phyloP scores from a whole-genome alignment of 2,797 vertebrate genomes.

The Sebastes trivittatus region DNA sequence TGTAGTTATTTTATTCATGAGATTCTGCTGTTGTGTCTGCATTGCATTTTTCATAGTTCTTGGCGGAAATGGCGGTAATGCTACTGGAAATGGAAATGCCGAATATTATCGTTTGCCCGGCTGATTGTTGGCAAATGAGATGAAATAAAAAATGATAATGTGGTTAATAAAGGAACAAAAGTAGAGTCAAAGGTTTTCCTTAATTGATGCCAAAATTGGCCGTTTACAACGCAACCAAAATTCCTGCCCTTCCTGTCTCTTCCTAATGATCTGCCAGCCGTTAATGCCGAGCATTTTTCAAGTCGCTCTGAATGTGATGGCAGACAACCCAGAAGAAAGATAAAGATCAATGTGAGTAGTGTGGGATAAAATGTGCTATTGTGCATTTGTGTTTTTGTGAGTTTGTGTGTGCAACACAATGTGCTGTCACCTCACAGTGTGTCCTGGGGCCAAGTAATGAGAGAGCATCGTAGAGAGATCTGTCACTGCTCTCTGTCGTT shows the following conservation, averaged over 20 bases:
- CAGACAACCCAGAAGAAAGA: constrained; percentile 24
- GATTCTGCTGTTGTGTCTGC: constrained; percentile 3
- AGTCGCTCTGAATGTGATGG: constrained; percentile 11
- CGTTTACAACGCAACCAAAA: neutral
- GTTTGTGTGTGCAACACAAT: neutral
- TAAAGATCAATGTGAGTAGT: constrained; percentile 39
- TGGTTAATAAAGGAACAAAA: constrained; percentile 14
- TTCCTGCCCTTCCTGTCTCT: constrained; percentile 11
- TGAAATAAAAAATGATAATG: neutral
- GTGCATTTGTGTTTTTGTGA: neutral
- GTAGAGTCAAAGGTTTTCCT: constrained; percentile 28
- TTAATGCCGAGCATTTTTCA: constrained; percentile 39
- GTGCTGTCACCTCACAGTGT: constrained; percentile 38
- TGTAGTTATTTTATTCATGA: constrained; percentile 18
- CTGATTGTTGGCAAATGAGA: neutral
- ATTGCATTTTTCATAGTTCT: neutral
- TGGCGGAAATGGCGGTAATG: too few relatives aligned
- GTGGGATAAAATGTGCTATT: constrained; percentile 30
- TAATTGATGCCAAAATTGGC: constrained; percentile 52
- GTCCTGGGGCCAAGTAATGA: constrained; percentile 60
- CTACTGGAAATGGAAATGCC: neutral
- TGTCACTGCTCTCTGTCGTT: constrained; percentile 48
- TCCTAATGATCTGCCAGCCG: constrained; percentile 40
- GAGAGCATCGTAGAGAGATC: constrained; percentile 30
- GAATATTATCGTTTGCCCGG: neutral